These are phyloP conservation scores for Loriculus beryllinus DNA, from an alignment of 2,797 vertebrate species.

Conservation along the genomic window DNA sequence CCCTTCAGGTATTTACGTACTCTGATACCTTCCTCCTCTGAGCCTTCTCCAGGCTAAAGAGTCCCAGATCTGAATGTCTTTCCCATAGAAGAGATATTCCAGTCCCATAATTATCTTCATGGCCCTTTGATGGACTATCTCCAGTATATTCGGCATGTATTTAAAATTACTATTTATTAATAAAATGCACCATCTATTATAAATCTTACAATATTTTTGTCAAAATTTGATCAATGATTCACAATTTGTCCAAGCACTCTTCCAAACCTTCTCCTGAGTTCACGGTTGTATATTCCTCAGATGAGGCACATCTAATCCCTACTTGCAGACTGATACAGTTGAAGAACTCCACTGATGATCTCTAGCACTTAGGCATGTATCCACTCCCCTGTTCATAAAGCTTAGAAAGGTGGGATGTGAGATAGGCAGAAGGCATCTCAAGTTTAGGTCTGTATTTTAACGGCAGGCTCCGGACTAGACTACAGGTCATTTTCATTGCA, in stretches of 20 bases:
- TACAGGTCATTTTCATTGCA: neutral
- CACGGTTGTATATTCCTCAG: neutral
- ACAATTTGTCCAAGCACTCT: neutral
- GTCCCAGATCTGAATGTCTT: neutral
- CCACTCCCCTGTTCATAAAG: neutral
- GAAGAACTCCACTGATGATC: neutral
- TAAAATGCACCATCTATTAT: neutral
- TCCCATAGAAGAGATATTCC: neutral
- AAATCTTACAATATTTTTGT: neutral
- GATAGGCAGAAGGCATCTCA: neutral
- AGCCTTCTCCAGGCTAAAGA: neutral
- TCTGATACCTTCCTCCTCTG: neutral
- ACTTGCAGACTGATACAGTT: neutral
- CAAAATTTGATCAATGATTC: neutral
- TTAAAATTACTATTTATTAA: neutral
- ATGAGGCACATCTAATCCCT: neutral
- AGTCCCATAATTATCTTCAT: neutral
- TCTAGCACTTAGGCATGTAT: neutral
- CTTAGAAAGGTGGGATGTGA: neutral
- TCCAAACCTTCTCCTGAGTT: neutral
- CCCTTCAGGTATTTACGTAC: neutral
- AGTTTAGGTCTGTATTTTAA: neutral
- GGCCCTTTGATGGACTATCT: neutral
- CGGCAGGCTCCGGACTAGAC: neutral
- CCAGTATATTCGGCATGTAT: neutral